Base-by-base conservation (phyloP, 2,888 invertebrate genomes). In the Meghimatium bilineatum region DNA sequence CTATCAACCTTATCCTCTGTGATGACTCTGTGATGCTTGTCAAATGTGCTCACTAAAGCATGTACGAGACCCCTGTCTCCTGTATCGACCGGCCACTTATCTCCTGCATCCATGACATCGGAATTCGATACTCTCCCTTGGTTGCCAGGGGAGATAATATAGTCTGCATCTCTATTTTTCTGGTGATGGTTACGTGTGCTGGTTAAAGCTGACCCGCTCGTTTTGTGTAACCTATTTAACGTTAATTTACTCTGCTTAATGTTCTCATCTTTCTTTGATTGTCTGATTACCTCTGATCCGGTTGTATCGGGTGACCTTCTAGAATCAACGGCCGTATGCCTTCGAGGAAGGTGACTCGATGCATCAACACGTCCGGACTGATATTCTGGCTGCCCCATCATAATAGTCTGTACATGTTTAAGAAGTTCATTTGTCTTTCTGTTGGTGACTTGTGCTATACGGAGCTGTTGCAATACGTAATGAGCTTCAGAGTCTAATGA, bases 401-500 rank as follows among this genome's bases (percentile, higher is more conserved):
- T n/a, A n/a, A 74, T 74, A 34, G 20, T 32, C 52, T 74, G 74
- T 12, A 63, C 60, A 23, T 77, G 77, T 14, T 63, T 77, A 26
- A 81, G 72, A 20, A 81, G 38, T 5, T 26, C 20, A 14, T 72
- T 60, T 0, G 81, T 23, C 29, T 81, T 81, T 17, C 34, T 74
- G 3, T 81, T 81, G 63, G 69, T 63, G 3, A 36, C 52, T 10
- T 74, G 74, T 23, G 52, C 74, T 44, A 74, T 32, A 32, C 34
- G 49, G 23, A 81, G 74, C 74, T 81, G 49, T 0, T n/a, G 34
- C 32, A 81, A 38, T 23, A 81, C 20, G n/a, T 60, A 20, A n/a
- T 74, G 17, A 23, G 81, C 60, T 74, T 72, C 81, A 17, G 38
- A 60, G 23, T 63, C 74, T 2, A 74, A 23, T 1, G 44, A 44